phyloP scores from a whole-genome alignment of 2,888 invertebrate genomes.

The Synanthedon myopaeformis region DNA sequence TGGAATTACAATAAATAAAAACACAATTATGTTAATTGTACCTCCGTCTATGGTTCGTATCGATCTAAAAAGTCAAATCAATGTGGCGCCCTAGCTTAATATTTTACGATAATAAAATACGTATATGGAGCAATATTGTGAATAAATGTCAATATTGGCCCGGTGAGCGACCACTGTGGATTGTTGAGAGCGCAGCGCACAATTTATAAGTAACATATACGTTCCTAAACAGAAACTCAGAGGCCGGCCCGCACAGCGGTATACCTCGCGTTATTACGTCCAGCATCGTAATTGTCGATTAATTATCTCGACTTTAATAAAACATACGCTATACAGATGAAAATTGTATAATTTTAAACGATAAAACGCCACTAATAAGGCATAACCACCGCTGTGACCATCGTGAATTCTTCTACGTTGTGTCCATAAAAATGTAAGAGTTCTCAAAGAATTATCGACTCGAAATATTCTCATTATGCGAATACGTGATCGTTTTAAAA shows the following conservation, averaged over 20 bases:
- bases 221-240: slow-evolving; percentile 37
- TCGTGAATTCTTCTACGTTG: slow-evolving; percentile 34
- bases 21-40: slow-evolving; percentile 66
- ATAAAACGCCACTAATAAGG: slow-evolving; percentile 58
- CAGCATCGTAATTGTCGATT: slow-evolving; percentile 68
- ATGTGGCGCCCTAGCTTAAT: slow-evolving; percentile 53
- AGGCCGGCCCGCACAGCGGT: slow-evolving; percentile 51
- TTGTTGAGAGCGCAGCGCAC: slow-evolving; percentile 25
- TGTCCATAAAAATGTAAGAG: slow-evolving; percentile 42
- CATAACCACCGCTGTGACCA: slow-evolving; percentile 41
- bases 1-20: slow-evolving; percentile 39
- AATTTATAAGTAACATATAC: slow-evolving; percentile 49
- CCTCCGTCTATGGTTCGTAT: slow-evolving; percentile 49
- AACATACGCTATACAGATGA: slow-evolving; percentile 59
- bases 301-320: slow-evolving; percentile 66
- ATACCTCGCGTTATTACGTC: slow-evolving; percentile 50
- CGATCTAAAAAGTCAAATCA: slow-evolving; percentile 43
- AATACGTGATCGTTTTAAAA: slow-evolving; percentile 26
- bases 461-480: slow-evolving; percentile 30
- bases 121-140: slow-evolving; percentile 68
- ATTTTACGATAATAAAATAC: slow-evolving; percentile 67
- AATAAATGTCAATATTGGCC: slow-evolving; percentile 67
- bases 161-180: slow-evolving; percentile 17
- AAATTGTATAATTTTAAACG: slow-evolving; percentile 58
- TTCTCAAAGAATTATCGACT: slow-evolving; percentile 37